phyloP scores from a whole-genome alignment of 1,140 invertebrate species.

The Eriocheir sinensis region DNA sequence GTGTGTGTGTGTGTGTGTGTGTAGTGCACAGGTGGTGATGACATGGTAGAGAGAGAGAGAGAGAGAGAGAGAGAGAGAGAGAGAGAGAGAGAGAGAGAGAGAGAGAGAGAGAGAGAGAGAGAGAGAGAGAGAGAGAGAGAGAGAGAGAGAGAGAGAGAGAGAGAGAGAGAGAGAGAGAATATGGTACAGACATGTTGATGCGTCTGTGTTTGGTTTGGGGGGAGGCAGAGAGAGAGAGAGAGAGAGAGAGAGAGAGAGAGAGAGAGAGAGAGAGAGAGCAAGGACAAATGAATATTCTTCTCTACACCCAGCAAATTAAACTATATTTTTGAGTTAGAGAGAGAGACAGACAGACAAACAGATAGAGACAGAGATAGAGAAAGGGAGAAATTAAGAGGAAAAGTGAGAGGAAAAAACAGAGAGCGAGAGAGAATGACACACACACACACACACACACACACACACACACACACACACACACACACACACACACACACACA shows the following conservation, averaged over 20 bases:
- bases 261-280: slow-evolving; percentile 16
- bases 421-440: too few species aligned
- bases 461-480: too few species aligned
- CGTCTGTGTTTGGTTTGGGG: too few species aligned
- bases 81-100: slow-evolving; percentile 50
- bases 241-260: slow-evolving; percentile 29
- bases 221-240: slow-evolving; percentile 36
- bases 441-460: too few species aligned
- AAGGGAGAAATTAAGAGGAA: neutral
- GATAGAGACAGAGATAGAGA: neutral
- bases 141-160: slow-evolving; percentile 58
- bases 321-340: neutral
- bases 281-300: neutral
- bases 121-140: slow-evolving; percentile 55
- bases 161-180: slow-evolving; percentile 43
- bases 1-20: neutral
- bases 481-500: too few species aligned
- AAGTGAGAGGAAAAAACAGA: too few species aligned
- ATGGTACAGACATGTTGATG: too few species aligned
- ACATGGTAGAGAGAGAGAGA: neutral
- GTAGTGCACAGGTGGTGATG: neutral
- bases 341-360: slow-evolving; percentile 15
- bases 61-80: neutral
- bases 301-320: neutral
- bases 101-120: slow-evolving; percentile 57